Evolutionary conservation across 1,140 invertebrate species (phyloP).

Genomic region (Brachionus rubens): DNA sequence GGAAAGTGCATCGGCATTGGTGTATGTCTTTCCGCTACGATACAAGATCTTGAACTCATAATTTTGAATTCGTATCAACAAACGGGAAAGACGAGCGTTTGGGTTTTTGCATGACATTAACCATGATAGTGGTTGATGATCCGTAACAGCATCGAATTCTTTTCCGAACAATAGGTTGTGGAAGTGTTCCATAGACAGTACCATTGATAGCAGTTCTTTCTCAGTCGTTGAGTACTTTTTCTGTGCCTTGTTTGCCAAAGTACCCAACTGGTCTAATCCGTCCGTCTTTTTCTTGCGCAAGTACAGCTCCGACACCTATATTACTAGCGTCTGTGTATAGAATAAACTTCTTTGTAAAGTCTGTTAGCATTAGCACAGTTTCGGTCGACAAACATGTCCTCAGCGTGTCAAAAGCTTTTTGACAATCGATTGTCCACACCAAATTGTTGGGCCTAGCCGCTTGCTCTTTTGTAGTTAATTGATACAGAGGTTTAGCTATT

Average conservation of each 20-base stretch:
- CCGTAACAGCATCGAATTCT: slow-evolving; percentile 60
- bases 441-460: slow-evolving; percentile 43
- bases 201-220: slow-evolving; percentile 55
- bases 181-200: slow-evolving; percentile 58
- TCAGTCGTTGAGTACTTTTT: slow-evolving; percentile 54
- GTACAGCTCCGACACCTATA: slow-evolving; percentile 56
- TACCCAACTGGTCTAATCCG: not conserved
- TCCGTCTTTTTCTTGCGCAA: slow-evolving; percentile 52
- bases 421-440: slow-evolving; percentile 51
- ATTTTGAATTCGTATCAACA: not conserved
- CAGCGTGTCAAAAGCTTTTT: slow-evolving; percentile 53
- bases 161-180: slow-evolving; percentile 58
- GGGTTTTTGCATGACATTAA: slow-evolving; percentile 51
- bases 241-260: slow-evolving; percentile 17
- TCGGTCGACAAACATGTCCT: slow-evolving; percentile 50
- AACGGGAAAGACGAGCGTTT: not conserved
- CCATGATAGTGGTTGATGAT: slow-evolving; percentile 60
- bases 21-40: not conserved
- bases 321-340: slow-evolving; percentile 60
- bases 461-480: slow-evolving; percentile 52
- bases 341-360: slow-evolving; percentile 53
- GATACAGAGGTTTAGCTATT: slow-evolving; percentile 53
- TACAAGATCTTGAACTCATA: not conserved
- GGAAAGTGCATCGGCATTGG: slow-evolving; percentile 48
- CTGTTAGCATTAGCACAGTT: slow-evolving; percentile 47